Percentiles rank a stretch among this genome's conserved stretches.
Evolutionary conservation across 1,140 invertebrate genomes (phyloP).

Genomic region (Acyrthosiphon pisum): DNA sequence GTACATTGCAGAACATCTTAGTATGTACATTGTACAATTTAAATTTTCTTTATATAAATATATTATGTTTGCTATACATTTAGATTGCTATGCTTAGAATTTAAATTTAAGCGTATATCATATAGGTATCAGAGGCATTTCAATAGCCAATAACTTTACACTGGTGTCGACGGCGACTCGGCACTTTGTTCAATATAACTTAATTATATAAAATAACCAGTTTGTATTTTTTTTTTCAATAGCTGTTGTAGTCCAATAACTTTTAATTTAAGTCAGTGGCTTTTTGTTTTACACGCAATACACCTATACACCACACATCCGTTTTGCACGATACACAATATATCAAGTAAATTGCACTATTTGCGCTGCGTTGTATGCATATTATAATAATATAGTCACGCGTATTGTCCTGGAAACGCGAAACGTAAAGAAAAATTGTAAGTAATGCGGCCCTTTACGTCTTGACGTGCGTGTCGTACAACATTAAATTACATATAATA

Average conservation of each 20-base stretch:
- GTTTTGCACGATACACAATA: neutral
- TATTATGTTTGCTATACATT: neutral
- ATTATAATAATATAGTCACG: neutral
- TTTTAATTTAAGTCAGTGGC: neutral
- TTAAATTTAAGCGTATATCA: no score
- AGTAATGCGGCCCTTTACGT: neutral
- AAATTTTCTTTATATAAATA: neutral
- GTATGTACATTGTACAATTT: neutral
- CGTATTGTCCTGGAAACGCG: neutral
- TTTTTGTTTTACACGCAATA: neutral
- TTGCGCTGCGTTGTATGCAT: neutral
- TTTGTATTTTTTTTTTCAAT: neutral
- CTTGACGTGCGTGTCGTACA: conserved; percentile 19
- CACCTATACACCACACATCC: neutral
- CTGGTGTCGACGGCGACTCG: no score
- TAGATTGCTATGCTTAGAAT: no score
- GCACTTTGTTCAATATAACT: neutral
- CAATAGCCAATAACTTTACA: neutral
- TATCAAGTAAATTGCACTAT: conserved; percentile 29
- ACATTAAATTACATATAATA: conserved; percentile 13
- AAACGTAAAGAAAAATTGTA: conserved; percentile 27
- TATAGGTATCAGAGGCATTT: neutral
- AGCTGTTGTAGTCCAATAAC: conserved; percentile 19
- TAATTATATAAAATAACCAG: neutral
- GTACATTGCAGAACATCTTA: neutral